A percentile compares a stretch with the other conserved stretches of the same genome.
These are phyloP conservation scores for Chaetodon trifascialis DNA, from an alignment of 2,113 vertebrate species.

Conservation along the genomic window DNA sequence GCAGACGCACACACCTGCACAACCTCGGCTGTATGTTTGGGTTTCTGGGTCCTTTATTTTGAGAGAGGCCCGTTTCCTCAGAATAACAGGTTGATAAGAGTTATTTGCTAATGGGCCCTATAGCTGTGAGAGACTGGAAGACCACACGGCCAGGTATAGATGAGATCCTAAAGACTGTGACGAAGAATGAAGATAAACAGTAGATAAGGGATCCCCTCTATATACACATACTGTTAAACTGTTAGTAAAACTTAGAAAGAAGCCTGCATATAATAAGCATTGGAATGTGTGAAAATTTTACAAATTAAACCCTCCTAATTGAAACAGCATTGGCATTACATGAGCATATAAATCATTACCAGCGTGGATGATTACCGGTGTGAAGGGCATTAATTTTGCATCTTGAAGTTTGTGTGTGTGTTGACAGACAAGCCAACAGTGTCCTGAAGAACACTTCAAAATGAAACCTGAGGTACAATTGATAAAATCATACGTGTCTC, in stretches of 20 bases:
- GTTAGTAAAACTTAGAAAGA: conserved; percentile 50
- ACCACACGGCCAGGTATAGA: conserved; percentile 64
- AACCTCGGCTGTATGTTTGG: conserved; percentile 35
- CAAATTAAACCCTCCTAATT: conserved; percentile 50
- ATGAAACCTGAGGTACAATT: conserved; percentile 16
- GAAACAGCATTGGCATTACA: conserved; percentile 31
- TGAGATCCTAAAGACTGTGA: conserved; percentile 46
- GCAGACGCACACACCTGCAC: conserved; percentile 40
- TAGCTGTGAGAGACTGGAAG: conserved; percentile 41
- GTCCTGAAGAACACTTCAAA: background rate
- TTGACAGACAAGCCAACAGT: background rate
- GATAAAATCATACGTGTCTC: conserved; percentile 25
- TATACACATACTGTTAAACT: conserved; percentile 47
- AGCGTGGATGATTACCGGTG: conserved; percentile 2
- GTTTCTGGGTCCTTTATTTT: conserved; percentile 50
- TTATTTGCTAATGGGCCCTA: conserved; percentile 45
- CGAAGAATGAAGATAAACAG: conserved; percentile 45
- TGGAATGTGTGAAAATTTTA: conserved; percentile 63
- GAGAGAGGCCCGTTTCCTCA: conserved; percentile 40
- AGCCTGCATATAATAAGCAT: conserved; percentile 57
- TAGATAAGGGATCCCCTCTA: conserved; percentile 20
- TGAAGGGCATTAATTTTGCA: background rate
- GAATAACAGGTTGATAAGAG: conserved; percentile 59
- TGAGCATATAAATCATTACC: background rate
- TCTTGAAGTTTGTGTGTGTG: background rate